Base-by-base conservation (phyloP, 2,888 invertebrate genomes). In the Hydropsyche betteni region DNA sequence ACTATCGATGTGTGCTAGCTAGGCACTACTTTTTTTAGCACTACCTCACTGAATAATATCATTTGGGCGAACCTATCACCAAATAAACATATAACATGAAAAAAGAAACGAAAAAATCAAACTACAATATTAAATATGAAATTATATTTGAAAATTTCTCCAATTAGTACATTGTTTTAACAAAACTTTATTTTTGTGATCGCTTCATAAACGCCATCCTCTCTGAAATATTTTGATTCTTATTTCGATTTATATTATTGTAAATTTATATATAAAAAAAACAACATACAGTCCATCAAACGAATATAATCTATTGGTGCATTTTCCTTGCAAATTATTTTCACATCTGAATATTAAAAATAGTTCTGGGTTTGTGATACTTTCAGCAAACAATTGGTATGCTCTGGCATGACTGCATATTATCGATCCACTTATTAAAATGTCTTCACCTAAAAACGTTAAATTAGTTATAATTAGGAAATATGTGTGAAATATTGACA, bases 321-420 rank as follows among this genome's bases (percentile, higher is more conserved):
- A 12, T 10, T n/a, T 33, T 34, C 34, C 24, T 12, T 70, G n/a
- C 5, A 53, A 24, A 53, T 52, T 10, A n/a, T 24, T 33, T 38
- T 33, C 10, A 52, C 78, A 78, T 44, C n/a, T 12, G 24, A 34
- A 36, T 7, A 75, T 75, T 24, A 68, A 51, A 38, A 68, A 75
- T 33, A 24, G 33, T 5, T 61, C 36, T 24, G 76, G 71, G 58
- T 64, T 14, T 34, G 58, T 44, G 34, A 78, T 68, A 7, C 36
- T 53, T 38, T 74, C 69, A 5, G 76, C 68, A 75, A 75, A 78
- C 33, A 75, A 8, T 74, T 74, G 71, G 58, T 71, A 74, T 7
- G 78, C 75, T 69, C 64, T 74, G 0, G 68, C 71, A 69, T 78
- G 78, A 44, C 75, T 78, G 51, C 78, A 78, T 5, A 77, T 51